Evolutionary conservation across 2,113 vertebrate genomes (phyloP).

Genomic region (Neodontobutis hainanensis): DNA sequence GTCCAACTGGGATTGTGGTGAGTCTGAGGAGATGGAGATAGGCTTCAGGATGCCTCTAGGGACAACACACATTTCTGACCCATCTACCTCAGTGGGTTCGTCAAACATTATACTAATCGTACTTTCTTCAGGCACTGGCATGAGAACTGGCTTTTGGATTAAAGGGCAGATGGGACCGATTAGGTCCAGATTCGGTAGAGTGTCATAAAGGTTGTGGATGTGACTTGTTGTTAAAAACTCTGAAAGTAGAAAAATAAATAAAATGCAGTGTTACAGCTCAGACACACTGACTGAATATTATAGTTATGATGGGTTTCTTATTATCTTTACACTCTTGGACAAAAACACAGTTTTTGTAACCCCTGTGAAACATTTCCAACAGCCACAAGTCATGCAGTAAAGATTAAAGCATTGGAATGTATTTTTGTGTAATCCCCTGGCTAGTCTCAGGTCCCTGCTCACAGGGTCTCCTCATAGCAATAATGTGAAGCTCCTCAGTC

Average conservation of each 20-base stretch:
- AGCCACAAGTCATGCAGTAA: conserved; percentile 68
- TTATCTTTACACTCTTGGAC: background rate
- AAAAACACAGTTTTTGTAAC: conserved; percentile 32
- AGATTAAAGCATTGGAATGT: conserved; percentile 74
- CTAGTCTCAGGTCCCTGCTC: conserved; percentile 12
- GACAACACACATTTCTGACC: conserved; percentile 21
- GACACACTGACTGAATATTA: background rate
- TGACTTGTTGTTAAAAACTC: conserved; percentile 67
- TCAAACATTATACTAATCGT: conserved; percentile 62
- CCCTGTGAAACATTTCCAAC: conserved; percentile 43
- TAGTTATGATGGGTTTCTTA: background rate
- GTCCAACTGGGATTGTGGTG: conserved; percentile 59
- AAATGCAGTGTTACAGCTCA: conserved; percentile 4
- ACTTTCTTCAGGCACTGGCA: conserved; percentile 76
- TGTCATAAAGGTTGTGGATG: conserved; percentile 50
- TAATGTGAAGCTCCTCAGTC: too few species aligned
- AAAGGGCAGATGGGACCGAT: conserved; percentile 18
- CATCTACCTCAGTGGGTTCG: conserved; percentile 47
- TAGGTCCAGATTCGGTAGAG: conserved; percentile 50
- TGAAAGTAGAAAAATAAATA: conserved; percentile 77
- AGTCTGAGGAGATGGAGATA: conserved; percentile 82
- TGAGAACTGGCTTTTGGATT: conserved; percentile 29
- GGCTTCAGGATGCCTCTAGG: conserved; percentile 82
- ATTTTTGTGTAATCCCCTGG: conserved; percentile 63
- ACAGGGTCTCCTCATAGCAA: too few species aligned